These are phyloP conservation scores for Lasioglossum calceatum DNA, from an alignment of 2,888 invertebrate genomes.

Conservation along the genomic window DNA sequence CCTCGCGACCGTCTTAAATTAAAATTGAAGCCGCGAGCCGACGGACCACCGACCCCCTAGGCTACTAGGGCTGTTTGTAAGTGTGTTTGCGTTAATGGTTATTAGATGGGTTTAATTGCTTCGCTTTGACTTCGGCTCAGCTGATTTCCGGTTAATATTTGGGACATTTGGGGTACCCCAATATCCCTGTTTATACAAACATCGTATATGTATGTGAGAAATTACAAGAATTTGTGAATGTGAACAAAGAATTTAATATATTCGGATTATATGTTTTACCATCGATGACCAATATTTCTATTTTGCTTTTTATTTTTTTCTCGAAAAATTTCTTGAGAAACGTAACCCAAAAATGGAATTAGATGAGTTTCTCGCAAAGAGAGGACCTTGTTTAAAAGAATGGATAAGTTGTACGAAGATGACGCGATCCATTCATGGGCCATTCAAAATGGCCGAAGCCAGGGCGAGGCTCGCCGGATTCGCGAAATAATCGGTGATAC, in stretches of 20 bases:
- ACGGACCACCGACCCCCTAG: background rate
- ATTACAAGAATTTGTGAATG: too few relatives aligned
- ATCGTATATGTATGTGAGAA: background rate
- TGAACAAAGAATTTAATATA: too few relatives aligned
- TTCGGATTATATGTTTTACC: too few relatives aligned
- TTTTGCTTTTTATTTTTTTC: too few relatives aligned
- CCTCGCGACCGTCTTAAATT: conserved; percentile 29
- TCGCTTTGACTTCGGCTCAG: background rate
- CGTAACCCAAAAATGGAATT: background rate
- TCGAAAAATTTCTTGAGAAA: background rate
- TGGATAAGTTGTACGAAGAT: background rate
- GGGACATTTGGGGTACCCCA: background rate
- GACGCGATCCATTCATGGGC: background rate
- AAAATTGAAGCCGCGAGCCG: conserved; percentile 23
- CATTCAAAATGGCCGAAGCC: background rate
- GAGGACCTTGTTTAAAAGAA: background rate
- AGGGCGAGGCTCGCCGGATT: background rate
- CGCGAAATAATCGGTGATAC: conserved; percentile 54
- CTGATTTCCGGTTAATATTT: background rate
- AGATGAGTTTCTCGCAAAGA: background rate
- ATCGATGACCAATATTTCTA: too few relatives aligned
- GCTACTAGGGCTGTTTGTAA: background rate
- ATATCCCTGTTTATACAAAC: background rate
- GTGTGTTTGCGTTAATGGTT: background rate
- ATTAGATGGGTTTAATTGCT: background rate